Base-by-base conservation (phyloP, 2,797 vertebrate species). In the Neoniphon sammara region DNA sequence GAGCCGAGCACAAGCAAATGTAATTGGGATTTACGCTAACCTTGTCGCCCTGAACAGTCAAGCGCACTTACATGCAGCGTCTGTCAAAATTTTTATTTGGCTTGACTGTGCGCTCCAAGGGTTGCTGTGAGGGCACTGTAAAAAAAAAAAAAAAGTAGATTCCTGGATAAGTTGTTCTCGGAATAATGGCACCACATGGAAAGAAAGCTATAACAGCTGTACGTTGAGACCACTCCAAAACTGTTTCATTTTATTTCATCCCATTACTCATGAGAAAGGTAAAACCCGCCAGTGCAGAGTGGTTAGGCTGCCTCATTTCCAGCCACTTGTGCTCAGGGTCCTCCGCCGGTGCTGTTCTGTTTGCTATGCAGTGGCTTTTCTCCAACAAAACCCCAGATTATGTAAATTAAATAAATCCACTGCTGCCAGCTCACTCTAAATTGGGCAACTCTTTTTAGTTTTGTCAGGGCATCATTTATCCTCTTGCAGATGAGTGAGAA, bases 381-480 rank as follows among this genome's bases (percentile, higher is more conserved):
- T 74, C 66, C 64, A 54, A 66, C 62, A 67, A 76, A 82, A 77
- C 30, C 75, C 64, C 61, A 67, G 70, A 87, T 82, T 82, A 77
- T 78, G 83, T 62, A 78, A 85, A 90, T 82, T 63, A 34, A 31
- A 17, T 54, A 25, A 70, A 84, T 68, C 53, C n/a, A 57, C 23
- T 31, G 34, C 57, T 77, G 77, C 61, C 71, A 75, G 61, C 47
- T 71, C 59, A 20, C 58, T 57, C 44, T 36, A 73, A 82, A 83
- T 12, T 79, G 76, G 53, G n/a, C 39, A 70, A 69, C 69, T 65
- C 53, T 72, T 78, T 85, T 83, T 80, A 81, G 75, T 85, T 89
- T 81, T 89, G 85, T 82, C 81, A 84, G 68, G 44, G 76, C 50
- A 82, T 88, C 75, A 81, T 88, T 90, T 84, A 80, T 87, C 53